Base-by-base conservation (phyloP, 2,797 vertebrate genomes). In the Mycteria americana region DNA sequence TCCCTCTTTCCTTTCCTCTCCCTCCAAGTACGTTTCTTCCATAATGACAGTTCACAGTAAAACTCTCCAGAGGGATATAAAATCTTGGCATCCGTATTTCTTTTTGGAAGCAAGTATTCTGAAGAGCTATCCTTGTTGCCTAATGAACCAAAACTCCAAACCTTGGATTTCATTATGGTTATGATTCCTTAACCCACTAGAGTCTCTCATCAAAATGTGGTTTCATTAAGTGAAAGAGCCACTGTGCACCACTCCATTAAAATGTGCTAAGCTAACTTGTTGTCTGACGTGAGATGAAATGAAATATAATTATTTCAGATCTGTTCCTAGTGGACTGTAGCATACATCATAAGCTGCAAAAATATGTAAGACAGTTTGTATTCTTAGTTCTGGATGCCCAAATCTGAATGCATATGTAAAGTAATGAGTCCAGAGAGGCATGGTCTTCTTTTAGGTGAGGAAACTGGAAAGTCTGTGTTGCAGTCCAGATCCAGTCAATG, bases 81-180 rank as follows among this genome's bases (percentile, higher is more conserved):
- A 74, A 93, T 94, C 88, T 93, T 97, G 93, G 73, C 73, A 75
- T 93, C 60, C 90, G 88, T 94, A 84, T 95, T 97, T 95, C 94
- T 96, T 94, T 97, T 95, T 86, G 88, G 89, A 96, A 97, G 82
- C 65, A 96, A 97, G 79, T 88, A 84, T 96, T 88, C 89, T 84
- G 75, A 98, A 97, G 84, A 97, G 78, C 85, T 88, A 88, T 97
- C 88, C 82, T 94, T 97, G 92, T 95, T 97, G 95, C 97, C 95
- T 98, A 98, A 98, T 98, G 98, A 98, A 97, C 96, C 97, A 97
- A 95, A 93, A 94, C 90, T 65, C 93, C 80, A 98, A 98, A 96
- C 78, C 96, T 95, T 98, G 95, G 95, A 97, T 98, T 98, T 97
- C 97, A 96, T 98, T 97, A 96, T 94, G 94, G 72, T 97, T 98